Percentiles rank a stretch among this genome's conserved stretches.
These are phyloP conservation scores for Hypotaenidia philippensis DNA, from an alignment of 2,797 vertebrate genomes.

Conservation along the genomic window DNA sequence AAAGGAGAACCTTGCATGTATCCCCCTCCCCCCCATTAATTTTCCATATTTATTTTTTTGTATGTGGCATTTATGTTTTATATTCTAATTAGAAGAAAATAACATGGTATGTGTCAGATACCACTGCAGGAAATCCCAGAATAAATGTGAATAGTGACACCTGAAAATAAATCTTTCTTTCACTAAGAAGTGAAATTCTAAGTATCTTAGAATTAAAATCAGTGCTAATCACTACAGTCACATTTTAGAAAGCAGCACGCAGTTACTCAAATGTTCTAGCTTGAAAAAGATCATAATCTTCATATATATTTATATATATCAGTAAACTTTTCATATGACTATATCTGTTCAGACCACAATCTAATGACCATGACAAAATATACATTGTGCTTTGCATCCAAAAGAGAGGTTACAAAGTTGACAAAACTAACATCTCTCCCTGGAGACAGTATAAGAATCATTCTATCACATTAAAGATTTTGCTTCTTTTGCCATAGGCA, in stretches of 20 bases:
- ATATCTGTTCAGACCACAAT: neutral
- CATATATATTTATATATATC: neutral
- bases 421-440: neutral
- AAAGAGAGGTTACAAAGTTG: neutral
- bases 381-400: neutral
- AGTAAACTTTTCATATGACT: neutral
- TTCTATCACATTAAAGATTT: conserved; percentile 37
- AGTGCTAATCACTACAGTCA: neutral
- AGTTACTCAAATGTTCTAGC: neutral
- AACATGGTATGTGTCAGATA: neutral
- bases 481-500: conserved; percentile 48
- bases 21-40: neutral
- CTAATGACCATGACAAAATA: neutral
- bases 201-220: neutral
- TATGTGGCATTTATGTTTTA: neutral
- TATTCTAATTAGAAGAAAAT: neutral
- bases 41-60: neutral
- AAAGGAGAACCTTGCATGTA: neutral
- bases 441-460: conserved; percentile 17
- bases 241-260: neutral
- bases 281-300: neutral
- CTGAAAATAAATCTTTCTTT: neutral
- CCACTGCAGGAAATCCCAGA: neutral
- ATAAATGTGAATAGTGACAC: neutral
- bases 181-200: too few relatives aligned